Conservation (phyloP, 2,797 vertebrate species). For the Syndactyla subalaris region DNA sequence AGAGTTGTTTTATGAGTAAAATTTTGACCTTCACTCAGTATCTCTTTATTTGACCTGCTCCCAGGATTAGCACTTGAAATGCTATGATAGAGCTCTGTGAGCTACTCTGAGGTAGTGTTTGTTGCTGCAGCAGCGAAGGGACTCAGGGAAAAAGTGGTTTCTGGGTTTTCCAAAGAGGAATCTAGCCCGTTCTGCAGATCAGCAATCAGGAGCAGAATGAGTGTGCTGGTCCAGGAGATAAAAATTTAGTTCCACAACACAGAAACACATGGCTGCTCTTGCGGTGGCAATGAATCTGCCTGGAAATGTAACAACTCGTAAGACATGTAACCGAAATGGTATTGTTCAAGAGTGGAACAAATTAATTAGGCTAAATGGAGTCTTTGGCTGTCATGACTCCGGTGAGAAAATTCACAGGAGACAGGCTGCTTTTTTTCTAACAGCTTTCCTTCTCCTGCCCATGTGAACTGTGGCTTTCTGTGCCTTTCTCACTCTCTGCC, state of each 20-base stretch:
- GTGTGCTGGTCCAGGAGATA: not conserved
- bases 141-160: not conserved
- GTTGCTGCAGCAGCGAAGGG: not conserved
- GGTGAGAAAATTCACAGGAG: conserved; percentile 7
- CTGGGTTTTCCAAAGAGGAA: not conserved
- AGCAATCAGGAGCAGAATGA: not conserved
- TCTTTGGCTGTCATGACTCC: not conserved
- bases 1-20: not conserved
- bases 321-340: not conserved
- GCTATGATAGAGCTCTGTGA: not conserved
- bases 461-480: fast-evolving
- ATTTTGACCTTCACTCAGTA: not conserved
- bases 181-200: not conserved
- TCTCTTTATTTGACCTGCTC: not conserved
- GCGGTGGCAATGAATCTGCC: not conserved
- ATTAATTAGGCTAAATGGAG: conserved; percentile 48
- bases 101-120: not conserved
- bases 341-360: conserved; percentile 48
- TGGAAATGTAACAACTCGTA: not conserved
- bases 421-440: not conserved
- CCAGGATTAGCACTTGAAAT: not conserved
- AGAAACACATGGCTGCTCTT: not conserved
- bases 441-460: not conserved
- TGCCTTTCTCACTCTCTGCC: not conserved
- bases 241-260: not conserved